A percentile compares a stretch with the other conserved stretches of the same genome.
These are phyloP conservation scores for fruit fly (Drosophila melanogaster) DNA, from an alignment of 1,140 invertebrate genomes.

Conservation along the genomic window DNA sequence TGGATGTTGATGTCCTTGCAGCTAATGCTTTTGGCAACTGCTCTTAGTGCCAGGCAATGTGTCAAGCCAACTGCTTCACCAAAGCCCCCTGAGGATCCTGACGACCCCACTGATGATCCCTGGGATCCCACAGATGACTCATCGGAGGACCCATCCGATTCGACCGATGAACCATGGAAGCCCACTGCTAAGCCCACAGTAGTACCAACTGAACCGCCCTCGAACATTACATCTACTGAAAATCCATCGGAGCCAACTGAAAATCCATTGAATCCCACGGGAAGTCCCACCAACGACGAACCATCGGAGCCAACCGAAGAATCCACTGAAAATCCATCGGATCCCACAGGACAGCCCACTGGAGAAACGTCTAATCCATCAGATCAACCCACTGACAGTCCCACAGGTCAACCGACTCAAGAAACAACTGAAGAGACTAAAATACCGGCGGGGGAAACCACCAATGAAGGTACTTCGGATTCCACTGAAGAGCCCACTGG, in stretches of 20 bases:
- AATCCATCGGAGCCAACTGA: conserved; percentile 12
- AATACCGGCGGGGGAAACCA: background rate
- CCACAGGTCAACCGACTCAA: no score
- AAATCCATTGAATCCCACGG: background rate
- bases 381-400: background rate
- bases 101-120: conserved; percentile 30
- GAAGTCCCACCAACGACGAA: background rate
- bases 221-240: conserved; percentile 10
- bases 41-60: conserved; percentile 47
- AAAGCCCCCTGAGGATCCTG: conserved; percentile 19
- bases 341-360: background rate
- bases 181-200: conserved; percentile 20
- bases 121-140: conserved; percentile 7
- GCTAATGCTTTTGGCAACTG: conserved; percentile 49
- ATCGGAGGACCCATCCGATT: conserved; percentile 7
- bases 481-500: background rate
- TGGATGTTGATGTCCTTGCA: conserved; percentile 56
- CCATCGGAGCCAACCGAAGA: background rate
- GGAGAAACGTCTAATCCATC: background rate
- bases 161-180: conserved; percentile 1
- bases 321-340: conserved; percentile 22
- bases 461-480: background rate
- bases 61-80: conserved; percentile 23
- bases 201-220: background rate
- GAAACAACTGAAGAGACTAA: background rate